Evolutionary conservation across 2,888 invertebrate species (phyloP).

Genomic region (Leptopilina myrica): DNA sequence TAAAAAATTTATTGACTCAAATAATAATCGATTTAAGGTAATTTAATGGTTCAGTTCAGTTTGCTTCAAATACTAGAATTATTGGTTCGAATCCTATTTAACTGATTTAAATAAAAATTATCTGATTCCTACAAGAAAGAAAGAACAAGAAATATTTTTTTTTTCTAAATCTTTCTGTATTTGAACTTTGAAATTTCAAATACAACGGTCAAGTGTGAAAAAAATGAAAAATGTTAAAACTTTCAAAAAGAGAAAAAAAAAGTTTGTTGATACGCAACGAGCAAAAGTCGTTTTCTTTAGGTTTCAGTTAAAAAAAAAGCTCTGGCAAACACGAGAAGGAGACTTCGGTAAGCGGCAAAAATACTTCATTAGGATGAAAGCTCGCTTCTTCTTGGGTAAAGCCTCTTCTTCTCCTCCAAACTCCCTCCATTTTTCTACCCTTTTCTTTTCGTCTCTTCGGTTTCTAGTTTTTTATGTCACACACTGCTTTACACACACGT

Average conservation of each 20-base stretch:
- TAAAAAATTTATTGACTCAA: too few relatives aligned
- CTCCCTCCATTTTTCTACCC: conserved; percentile 27
- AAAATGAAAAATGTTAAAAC: too few relatives aligned
- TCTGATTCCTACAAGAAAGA: too few relatives aligned
- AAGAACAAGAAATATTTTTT: too few relatives aligned
- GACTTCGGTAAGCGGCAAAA: conserved; percentile 66
- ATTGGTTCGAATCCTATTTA: too few relatives aligned
- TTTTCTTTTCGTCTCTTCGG: conserved; percentile 41
- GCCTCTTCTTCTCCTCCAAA: conserved; percentile 53
- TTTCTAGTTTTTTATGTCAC: conserved; percentile 29
- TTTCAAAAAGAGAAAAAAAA: not conserved
- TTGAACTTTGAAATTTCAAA: too few relatives aligned
- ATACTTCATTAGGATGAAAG: conserved; percentile 76
- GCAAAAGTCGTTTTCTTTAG: conserved; percentile 56
- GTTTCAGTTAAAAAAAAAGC: conserved; percentile 48
- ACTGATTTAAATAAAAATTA: too few relatives aligned
- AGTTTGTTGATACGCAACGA: not conserved
- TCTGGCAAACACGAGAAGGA: conserved; percentile 52
- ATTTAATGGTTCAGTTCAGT: too few relatives aligned
- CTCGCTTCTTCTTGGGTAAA: conserved; percentile 59
- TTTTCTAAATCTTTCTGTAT: too few relatives aligned
- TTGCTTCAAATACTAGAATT: too few relatives aligned
- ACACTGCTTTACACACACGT: conserved; percentile 35
- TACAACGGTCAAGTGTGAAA: too few relatives aligned
- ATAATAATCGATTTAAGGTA: too few relatives aligned